Base-by-base conservation (phyloP, 2,888 invertebrate genomes). In the Lithophane socia region DNA sequence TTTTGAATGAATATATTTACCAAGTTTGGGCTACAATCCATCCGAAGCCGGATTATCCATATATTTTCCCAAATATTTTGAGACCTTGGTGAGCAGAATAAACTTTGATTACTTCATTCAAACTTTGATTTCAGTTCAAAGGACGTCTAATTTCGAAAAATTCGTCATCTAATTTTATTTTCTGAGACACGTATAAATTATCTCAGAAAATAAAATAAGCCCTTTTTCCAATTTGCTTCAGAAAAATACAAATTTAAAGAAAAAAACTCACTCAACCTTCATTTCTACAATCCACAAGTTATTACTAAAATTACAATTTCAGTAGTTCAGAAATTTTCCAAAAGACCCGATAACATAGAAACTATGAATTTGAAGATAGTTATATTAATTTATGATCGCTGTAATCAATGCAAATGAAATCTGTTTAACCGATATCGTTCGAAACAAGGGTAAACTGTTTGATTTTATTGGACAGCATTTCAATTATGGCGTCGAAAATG, bases 71-170 rank as follows among this genome's bases (percentile, higher is more conserved):
- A 60, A 69, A 60, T 67, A 75, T 69, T 79, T 80, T 73, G 67
- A 64, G 37, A 77, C 47, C 54, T 72, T 84, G 80, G 77, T 83
- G 79, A 86, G 42, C 86, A 87, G 84, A 87, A 84, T 86, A 90
- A 95, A 95, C 92, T 95, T 94, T 92, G 93, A 95, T 94, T 93
- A 90, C 92, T 91, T 92, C 90, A 93, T 93, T 92, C 90, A 85
- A 92, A 93, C 92, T 93, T 93, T 88, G 89, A 91, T 90, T 90
- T 89, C 82, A 84, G 86, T 87, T 91, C 90, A 92, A 92, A 93
- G 89, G 8, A 21, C 21, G 52, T 21, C 52, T 8, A 21, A 52
- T 52, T 60, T 18, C 9, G 29, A 60, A 60, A 24, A 60, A 8
- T 37, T 37, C 37, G 5, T 37, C 37, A 37, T 37, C 37, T 37